Conservation (phyloP, 2,113 vertebrate genomes). For the Platycercus adscitus region DNA sequence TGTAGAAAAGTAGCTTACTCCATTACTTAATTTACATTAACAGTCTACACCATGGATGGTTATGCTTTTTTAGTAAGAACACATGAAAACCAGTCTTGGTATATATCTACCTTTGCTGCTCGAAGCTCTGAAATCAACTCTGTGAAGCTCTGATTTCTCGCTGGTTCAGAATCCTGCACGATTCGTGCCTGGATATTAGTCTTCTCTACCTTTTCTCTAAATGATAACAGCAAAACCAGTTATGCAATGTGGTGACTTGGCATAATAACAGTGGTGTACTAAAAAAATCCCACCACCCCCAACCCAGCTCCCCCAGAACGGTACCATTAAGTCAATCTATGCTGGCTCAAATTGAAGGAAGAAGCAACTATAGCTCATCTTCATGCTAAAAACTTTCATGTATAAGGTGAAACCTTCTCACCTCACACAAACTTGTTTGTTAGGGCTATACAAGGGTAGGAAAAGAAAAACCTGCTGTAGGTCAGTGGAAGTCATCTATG, state of each 20-base stretch:
- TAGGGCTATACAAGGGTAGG: background rate
- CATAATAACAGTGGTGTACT: background rate
- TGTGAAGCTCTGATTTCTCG: constrained; percentile 74
- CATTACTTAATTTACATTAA: background rate
- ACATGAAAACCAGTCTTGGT: background rate
- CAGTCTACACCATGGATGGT: background rate
- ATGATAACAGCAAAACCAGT: constrained; percentile 24
- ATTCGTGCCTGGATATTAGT: constrained; percentile 49
- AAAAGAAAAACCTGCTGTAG: background rate
- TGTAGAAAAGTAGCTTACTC: background rate
- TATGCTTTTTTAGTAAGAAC: background rate
- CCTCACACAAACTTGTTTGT: background rate
- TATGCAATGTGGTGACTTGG: background rate
- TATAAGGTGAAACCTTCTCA: background rate
- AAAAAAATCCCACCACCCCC: background rate
- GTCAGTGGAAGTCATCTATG: background rate
- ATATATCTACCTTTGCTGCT: constrained; percentile 76
- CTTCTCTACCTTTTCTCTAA: constrained; percentile 83
- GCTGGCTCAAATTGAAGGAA: background rate
- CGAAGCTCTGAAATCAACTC: constrained; percentile 83
- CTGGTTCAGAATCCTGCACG: constrained; percentile 53
- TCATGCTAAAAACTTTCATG: background rate
- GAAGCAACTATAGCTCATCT: background rate
- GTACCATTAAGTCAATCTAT: background rate
- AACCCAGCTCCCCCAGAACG: background rate